A percentile compares a stretch with the other conserved stretches of the same genome.
phyloP scores from a whole-genome alignment of 2,113 vertebrate species.

The Eptatretus burgeri region DNA sequence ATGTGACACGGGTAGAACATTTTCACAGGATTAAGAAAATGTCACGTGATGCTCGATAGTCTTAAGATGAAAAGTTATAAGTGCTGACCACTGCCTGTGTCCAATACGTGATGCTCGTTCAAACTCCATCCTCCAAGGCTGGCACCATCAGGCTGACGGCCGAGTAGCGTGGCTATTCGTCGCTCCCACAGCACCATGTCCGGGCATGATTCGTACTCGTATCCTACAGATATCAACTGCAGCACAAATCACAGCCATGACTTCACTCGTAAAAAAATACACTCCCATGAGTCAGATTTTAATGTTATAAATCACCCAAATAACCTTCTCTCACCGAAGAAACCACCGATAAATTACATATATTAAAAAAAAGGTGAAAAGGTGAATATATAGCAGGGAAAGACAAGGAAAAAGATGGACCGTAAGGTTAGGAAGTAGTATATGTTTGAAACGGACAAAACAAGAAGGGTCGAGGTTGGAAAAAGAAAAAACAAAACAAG shows the following conservation, averaged over 20 bases:
- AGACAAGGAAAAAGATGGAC: slow-evolving; percentile 13
- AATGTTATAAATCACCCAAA: too few relatives aligned
- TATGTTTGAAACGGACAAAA: too few relatives aligned
- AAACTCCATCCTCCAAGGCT: slow-evolving; percentile 77
- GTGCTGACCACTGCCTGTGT: slow-evolving; percentile 67
- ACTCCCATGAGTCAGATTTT: too few relatives aligned
- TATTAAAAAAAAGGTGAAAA: slow-evolving; percentile 11
- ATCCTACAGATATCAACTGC: slow-evolving; percentile 55
- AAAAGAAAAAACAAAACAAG: too few relatives aligned
- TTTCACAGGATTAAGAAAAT: too few relatives aligned
- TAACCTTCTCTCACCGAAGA: too few relatives aligned
- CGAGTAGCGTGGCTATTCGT: slow-evolving; percentile 62
- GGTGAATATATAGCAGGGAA: slow-evolving; percentile 10
- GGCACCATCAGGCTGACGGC: slow-evolving; percentile 64
- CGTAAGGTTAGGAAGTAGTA: too few relatives aligned
- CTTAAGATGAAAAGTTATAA: background rate
- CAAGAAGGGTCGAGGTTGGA: too few relatives aligned
- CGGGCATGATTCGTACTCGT: slow-evolving; percentile 88
- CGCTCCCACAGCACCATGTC: slow-evolving; percentile 94
- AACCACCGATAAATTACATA: background rate
- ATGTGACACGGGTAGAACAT: too few relatives aligned
- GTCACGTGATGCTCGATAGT: background rate
- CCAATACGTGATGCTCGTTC: slow-evolving; percentile 74
- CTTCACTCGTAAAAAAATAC: too few relatives aligned
- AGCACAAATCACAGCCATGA: background rate